A percentile compares a stretch with the other conserved stretches of the same genome.
These are phyloP conservation scores for Volucella bombylans DNA, from an alignment of 2,888 invertebrate species.

Conservation along the genomic window DNA sequence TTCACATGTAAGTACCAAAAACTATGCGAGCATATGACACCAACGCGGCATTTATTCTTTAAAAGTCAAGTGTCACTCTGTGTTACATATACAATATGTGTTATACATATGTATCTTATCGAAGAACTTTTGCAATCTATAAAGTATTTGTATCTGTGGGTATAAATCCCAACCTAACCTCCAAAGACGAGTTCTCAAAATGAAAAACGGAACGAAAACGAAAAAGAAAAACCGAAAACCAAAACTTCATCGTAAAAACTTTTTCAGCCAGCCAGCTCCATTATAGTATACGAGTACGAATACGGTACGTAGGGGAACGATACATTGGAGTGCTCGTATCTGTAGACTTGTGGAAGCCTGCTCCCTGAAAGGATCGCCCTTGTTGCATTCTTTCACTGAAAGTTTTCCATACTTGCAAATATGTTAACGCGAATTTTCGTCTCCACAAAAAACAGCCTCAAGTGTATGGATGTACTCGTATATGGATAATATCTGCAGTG, in stretches of 20 bases:
- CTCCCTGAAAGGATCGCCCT: slow-evolving; percentile 10
- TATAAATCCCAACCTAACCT: slow-evolving; percentile 1
- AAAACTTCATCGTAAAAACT: background rate
- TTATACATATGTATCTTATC: slow-evolving; percentile 29
- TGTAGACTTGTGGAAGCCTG: background rate
- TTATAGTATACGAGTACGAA: background rate
- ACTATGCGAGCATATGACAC: too few relatives aligned
- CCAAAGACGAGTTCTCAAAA: too few relatives aligned
- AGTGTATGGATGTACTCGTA: too few relatives aligned
- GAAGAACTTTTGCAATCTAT: slow-evolving; percentile 63
- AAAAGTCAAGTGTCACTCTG: slow-evolving; percentile 59
- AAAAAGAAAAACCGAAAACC: background rate
- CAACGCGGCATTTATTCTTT: slow-evolving; percentile 29
- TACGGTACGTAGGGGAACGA: too few relatives aligned
- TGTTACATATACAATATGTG: slow-evolving; percentile 11
- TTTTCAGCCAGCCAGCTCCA: slow-evolving; percentile 15
- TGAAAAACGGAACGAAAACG: background rate
- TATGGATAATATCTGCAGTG: too few relatives aligned
- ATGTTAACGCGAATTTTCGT: slow-evolving; percentile 9
- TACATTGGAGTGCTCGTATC: too few relatives aligned
- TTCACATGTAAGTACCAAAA: slow-evolving; percentile 3
- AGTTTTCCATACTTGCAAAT: slow-evolving; percentile 13
- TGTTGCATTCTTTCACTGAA: slow-evolving; percentile 46
- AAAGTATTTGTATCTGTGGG: slow-evolving; percentile 36
- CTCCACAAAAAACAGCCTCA: background rate